A percentile compares a stretch with the other conserved stretches of the same genome.
phyloP scores from a whole-genome alignment of 1,140 invertebrate genomes.

The Drosophila takahashii region DNA sequence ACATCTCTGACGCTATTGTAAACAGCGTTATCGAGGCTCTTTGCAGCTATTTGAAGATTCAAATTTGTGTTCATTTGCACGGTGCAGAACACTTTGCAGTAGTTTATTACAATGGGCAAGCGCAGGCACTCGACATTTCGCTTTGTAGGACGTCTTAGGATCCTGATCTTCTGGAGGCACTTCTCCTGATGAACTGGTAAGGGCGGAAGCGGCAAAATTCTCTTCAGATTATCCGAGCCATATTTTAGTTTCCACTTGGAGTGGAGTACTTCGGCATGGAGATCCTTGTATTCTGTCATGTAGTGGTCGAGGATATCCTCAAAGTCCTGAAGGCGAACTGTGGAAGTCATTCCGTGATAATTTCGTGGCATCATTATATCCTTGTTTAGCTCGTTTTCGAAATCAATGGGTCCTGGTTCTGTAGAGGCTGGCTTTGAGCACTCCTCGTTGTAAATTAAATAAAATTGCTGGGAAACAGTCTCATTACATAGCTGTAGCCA shows the following conservation, averaged over 20 bases:
- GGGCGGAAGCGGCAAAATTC: constrained; percentile 8
- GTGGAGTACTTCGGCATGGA: constrained; percentile 25
- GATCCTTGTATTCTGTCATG: constrained; percentile 40
- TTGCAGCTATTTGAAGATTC: constrained; percentile 2
- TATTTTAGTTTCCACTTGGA: background rate
- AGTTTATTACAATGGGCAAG: constrained; percentile 18
- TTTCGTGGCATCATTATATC: background rate
- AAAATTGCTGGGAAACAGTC: constrained; percentile 17
- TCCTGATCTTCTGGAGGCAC: constrained; percentile 41
- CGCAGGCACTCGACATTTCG: constrained; percentile 10
- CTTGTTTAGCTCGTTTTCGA: constrained; percentile 27
- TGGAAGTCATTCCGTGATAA: rapidly evolving
- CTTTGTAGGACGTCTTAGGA: constrained; percentile 26
- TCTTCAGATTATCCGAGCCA: constrained; percentile 3
- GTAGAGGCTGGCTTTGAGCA: background rate
- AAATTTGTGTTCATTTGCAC: constrained; percentile 12
- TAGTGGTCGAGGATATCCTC: constrained; percentile 30
- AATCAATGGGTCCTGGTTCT: constrained; percentile 19
- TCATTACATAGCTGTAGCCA: constrained; percentile 30
- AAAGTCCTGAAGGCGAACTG: constrained; percentile 17
- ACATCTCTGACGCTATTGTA: constrained; percentile 35
- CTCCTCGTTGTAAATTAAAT: background rate
- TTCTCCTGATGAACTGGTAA: constrained; percentile 14
- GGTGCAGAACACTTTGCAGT: constrained; percentile 18
- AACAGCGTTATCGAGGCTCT: constrained; percentile 8